Percentiles rank a stretch among this genome's conserved stretches.
Evolutionary conservation across 1,140 invertebrate species (phyloP).

Genomic region (Pseudomyrmex sp.): DNA sequence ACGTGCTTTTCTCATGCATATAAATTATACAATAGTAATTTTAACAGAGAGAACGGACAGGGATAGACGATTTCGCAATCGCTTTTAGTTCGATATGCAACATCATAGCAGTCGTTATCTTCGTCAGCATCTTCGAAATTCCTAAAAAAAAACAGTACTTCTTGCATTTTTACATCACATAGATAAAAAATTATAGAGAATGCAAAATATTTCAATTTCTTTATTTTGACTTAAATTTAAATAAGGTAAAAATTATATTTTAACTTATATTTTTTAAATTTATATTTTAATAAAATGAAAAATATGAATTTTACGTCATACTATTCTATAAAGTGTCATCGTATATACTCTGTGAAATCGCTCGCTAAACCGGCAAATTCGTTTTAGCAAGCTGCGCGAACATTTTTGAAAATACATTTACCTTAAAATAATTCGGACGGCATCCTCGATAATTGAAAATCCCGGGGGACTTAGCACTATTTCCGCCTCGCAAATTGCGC

Average conservation of each 20-base stretch:
- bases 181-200: background rate
- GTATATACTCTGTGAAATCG: no score
- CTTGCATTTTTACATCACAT: background rate
- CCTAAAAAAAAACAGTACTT: constrained; percentile 75
- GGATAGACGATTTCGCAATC: constrained; percentile 77
- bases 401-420: constrained; percentile 74
- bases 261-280: no score
- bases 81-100: constrained; percentile 72
- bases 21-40: constrained; percentile 75
- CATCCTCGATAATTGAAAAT: constrained; percentile 88
- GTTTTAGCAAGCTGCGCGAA: background rate
- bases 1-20: constrained; percentile 38
- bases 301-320: no score
- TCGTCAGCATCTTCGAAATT: constrained; percentile 68
- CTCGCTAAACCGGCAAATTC: no score
- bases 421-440: constrained; percentile 88
- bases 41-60: constrained; percentile 81
- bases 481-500: constrained; percentile 89
- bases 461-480: constrained; percentile 86
- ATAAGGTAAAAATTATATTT: no score
- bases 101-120: constrained; percentile 77
- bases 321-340: no score
- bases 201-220: background rate
- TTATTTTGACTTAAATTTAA: background rate
- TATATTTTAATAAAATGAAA: no score